Percentiles rank a stretch among this genome's conserved stretches.
Evolutionary conservation across 1,140 invertebrate species (phyloP).

Genomic region (Sinella curviseta): DNA sequence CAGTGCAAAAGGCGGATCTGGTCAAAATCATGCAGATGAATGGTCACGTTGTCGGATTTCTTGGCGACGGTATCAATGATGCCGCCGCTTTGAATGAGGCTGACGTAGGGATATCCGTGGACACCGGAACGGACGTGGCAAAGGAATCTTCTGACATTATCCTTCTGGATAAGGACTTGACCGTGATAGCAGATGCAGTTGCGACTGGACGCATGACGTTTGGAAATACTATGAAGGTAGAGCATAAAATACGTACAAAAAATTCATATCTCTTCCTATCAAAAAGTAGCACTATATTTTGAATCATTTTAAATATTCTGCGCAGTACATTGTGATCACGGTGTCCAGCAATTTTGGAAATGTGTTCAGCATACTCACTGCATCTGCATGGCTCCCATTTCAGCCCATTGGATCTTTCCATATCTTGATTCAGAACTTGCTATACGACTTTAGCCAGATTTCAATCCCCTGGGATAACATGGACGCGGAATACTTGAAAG

Average conservation of each 20-base stretch:
- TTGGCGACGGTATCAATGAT: slow-evolving; percentile 51
- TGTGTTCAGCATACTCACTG: slow-evolving; percentile 32
- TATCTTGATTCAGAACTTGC: slow-evolving; percentile 28
- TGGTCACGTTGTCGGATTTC: slow-evolving; percentile 44
- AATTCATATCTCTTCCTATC: too few species aligned
- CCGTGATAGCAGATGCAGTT: slow-evolving; percentile 32
- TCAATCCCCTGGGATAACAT: slow-evolving; percentile 39
- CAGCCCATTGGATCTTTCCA: slow-evolving; percentile 31
- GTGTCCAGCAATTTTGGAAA: slow-evolving; percentile 39
- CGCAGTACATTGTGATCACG: slow-evolving; percentile 40
- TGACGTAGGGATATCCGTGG: slow-evolving; percentile 48
- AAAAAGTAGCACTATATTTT: too few species aligned
- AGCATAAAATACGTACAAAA: too few species aligned
- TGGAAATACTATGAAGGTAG: slow-evolving; percentile 38
- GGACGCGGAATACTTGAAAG: slow-evolving; percentile 29
- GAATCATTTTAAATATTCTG: too few species aligned
- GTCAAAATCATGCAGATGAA: slow-evolving; percentile 30
- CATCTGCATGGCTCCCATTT: slow-evolving; percentile 31
- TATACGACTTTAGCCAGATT: slow-evolving; percentile 36
- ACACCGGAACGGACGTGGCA: slow-evolving; percentile 44
- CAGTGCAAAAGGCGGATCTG: slow-evolving; percentile 35
- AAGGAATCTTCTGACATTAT: slow-evolving; percentile 48
- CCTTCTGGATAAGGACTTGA: slow-evolving; percentile 43
- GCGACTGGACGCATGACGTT: slow-evolving; percentile 24
- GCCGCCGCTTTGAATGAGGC: slow-evolving; percentile 44